Evolutionary conservation across 2,113 vertebrate species (phyloP).

Genomic region (Carassius carassius): DNA sequence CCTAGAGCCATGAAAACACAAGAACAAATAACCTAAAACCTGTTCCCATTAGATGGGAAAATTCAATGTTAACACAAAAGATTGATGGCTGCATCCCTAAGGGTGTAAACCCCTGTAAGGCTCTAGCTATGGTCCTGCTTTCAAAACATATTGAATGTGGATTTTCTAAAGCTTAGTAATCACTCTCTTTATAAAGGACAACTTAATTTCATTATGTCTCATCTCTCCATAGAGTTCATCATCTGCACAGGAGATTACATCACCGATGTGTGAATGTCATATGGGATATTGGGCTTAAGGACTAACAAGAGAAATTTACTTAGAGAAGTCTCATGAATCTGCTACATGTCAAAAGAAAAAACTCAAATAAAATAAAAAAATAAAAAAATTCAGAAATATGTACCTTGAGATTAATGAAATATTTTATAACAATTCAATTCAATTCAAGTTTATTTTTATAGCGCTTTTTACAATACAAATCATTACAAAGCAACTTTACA

Average conservation of each 20-base stretch:
- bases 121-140: constrained; percentile 11
- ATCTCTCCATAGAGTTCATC: constrained; percentile 17
- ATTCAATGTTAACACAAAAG: constrained; percentile 37
- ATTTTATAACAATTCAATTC: no score
- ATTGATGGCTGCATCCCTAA: constrained; percentile 19
- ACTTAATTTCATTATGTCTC: constrained; percentile 24
- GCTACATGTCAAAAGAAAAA: not conserved
- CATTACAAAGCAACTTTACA: no score
- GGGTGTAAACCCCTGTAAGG: constrained; percentile 11
- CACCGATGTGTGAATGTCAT: constrained; percentile 8
- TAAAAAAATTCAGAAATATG: not conserved
- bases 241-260: constrained; percentile 27
- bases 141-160: not conserved
- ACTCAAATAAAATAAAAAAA: not conserved
- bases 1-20: constrained; percentile 29
- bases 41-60: constrained; percentile 25
- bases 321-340: not conserved
- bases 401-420: not conserved
- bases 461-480: no score
- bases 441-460: no score
- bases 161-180: constrained; percentile 27
- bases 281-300: constrained; percentile 16
- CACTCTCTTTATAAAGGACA: not conserved
- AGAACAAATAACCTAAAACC: constrained; percentile 38
- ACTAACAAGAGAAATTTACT: not conserved